phyloP scores from a whole-genome alignment of 1,140 invertebrate genomes.

The Elysia chlorotica region DNA sequence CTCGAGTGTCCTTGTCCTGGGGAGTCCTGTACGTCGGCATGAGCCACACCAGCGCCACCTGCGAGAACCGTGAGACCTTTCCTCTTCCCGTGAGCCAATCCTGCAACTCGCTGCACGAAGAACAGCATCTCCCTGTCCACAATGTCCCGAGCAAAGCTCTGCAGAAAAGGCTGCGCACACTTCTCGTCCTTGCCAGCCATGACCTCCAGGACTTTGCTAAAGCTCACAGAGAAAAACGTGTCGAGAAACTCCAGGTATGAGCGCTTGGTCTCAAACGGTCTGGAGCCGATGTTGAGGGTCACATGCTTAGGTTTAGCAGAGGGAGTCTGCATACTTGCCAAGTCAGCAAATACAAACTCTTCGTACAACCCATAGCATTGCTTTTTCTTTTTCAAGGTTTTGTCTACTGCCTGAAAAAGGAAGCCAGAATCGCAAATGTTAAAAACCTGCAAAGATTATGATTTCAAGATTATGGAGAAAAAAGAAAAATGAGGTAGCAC shows the following conservation, averaged over 20 bases:
- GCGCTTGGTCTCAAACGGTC: constrained; percentile 54
- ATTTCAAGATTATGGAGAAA: no score
- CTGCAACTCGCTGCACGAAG: constrained; percentile 21
- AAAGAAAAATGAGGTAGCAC: no score
- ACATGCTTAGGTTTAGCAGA: no score
- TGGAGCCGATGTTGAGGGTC: constrained; percentile 46
- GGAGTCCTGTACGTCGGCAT: no score
- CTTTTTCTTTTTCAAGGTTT: constrained; percentile 49
- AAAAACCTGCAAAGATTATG: not conserved
- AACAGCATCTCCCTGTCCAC: constrained; percentile 39
- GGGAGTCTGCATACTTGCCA: no score
- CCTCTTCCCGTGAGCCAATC: constrained; percentile 11
- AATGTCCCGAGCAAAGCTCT: constrained; percentile 43
- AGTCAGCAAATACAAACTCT: constrained; percentile 53
- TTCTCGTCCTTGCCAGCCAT: constrained; percentile 25
- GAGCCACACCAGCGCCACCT: no score
- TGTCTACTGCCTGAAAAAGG: constrained; percentile 32
- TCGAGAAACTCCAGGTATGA: constrained; percentile 58
- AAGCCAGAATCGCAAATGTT: not conserved
- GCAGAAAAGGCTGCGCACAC: constrained; percentile 38
- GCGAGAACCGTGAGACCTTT: constrained; percentile 25
- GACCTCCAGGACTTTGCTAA: constrained; percentile 43
- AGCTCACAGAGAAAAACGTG: constrained; percentile 53
- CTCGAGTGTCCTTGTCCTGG: not conserved
- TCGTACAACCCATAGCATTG: constrained; percentile 51